Conservation (phyloP, 2,797 vertebrate species). For the Gadopsis bispinosus region DNA sequence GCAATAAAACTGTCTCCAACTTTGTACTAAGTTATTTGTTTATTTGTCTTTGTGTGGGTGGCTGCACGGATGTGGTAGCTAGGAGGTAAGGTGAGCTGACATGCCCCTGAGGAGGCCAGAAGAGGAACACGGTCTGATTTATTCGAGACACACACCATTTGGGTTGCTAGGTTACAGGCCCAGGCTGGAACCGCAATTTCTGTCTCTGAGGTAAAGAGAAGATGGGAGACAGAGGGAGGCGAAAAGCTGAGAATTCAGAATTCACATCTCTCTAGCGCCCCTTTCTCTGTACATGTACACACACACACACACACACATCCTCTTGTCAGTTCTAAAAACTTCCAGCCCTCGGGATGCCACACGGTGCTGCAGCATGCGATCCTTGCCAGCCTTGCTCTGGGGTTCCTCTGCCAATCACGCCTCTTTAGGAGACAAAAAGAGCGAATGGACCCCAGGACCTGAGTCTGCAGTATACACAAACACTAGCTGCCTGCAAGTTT, state of each 20-base stretch:
- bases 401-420: constrained; percentile 47
- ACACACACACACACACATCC: constrained; percentile 19
- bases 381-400: constrained; percentile 35
- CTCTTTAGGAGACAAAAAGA: constrained; percentile 28
- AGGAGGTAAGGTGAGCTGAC: constrained; percentile 56
- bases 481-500: constrained; percentile 3
- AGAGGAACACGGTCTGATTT: constrained; percentile 61
- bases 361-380: constrained; percentile 33
- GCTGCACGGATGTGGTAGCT: constrained; percentile 24
- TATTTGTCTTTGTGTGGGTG: constrained; percentile 17
- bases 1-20: constrained; percentile 15
- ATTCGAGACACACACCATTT: constrained; percentile 75
- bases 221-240: constrained; percentile 19
- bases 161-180: constrained; percentile 80
- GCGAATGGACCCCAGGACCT: constrained; percentile 30
- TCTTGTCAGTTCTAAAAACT: constrained; percentile 43
- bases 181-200: constrained; percentile 63
- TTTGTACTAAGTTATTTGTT: constrained; percentile 6
- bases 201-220: constrained; percentile 55
- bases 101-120: constrained; percentile 59
- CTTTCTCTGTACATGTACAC: background rate
- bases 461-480: constrained; percentile 31
- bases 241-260: constrained; percentile 50
- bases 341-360: constrained; percentile 43
- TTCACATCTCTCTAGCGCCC: constrained; percentile 35